Evolutionary conservation across 2,113 vertebrate species (phyloP), one percentile per base, ranked within the genome.

Genomic region (Galemys pyrenaicus): DNA sequence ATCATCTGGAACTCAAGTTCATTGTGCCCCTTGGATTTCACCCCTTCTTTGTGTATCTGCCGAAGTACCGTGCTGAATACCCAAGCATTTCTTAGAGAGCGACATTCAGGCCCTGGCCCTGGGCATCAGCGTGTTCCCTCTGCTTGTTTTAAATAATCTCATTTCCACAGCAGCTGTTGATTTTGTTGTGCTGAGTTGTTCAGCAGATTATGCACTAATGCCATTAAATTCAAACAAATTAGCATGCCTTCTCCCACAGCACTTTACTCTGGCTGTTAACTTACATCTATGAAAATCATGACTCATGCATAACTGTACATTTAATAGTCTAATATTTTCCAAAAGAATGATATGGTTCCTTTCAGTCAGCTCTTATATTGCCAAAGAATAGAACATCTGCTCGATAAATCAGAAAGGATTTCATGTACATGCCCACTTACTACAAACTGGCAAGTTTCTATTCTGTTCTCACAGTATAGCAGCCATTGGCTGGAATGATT

Each of bases 111-210:
- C 24, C 91, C 75, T 4, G 44, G 92, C 3, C 7, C 60, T 71
- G 51, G 28, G 32, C 9, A 7, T 56, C 70, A 51, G 30, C 35
- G 24, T 56, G 37, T 7, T 87, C 32, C 26, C 19, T 17, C 0
- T 46, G 68, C 91, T 95, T 89, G 0, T 75, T 96, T 91, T 19
- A 19, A 94, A 58, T 85, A 85, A 94, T 92, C 44, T 81, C 9
- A 51, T 92, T 89, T 92, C 65, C 70, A 35, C 22, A n/a, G 74
- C 46, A 87, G 89, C 70, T 91, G 41, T 44, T 79, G 85, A 28
- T 87, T 44, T 56, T 56, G 32, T 54, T 87, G 81, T 60, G 3
- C 73, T 74, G 39, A 88, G 26, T 3, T 62, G 41, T 71, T 83
- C 58, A 88, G 13, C 32, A 71, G 19, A 35, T 58, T 51, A 51